Conservation (phyloP, 2,113 vertebrate species). For the Lathamus discolor region DNA sequence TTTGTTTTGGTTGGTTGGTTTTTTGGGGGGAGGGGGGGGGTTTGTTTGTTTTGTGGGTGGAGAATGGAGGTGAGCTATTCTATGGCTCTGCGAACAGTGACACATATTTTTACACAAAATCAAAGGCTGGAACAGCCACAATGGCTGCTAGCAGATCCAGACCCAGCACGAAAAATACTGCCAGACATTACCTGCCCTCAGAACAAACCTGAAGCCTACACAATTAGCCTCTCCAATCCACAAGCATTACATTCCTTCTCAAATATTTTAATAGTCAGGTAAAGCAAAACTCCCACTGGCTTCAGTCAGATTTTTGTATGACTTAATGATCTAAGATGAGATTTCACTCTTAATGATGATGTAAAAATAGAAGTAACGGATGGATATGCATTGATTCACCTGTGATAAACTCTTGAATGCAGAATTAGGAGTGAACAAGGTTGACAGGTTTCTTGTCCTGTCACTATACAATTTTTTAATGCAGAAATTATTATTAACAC, state of each 20-base stretch:
- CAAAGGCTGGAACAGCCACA: neutral
- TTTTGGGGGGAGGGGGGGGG: too few relatives aligned
- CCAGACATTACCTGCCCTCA: neutral
- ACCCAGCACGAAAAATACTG: neutral
- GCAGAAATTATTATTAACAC: neutral
- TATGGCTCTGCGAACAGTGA: neutral
- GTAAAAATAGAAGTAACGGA: neutral
- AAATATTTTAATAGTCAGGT: neutral
- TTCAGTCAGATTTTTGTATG: neutral
- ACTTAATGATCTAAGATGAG: neutral
- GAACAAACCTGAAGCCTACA: neutral
- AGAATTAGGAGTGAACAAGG: neutral
- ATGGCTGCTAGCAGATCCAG: neutral
- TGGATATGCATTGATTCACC: neutral
- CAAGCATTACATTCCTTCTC: neutral
- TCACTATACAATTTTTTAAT: neutral
- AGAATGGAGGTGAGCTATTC: neutral
- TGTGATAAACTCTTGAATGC: neutral
- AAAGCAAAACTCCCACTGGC: neutral
- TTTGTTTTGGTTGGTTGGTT: too few relatives aligned
- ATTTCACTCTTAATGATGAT: neutral
- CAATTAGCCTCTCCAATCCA: neutral
- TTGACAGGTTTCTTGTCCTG: neutral
- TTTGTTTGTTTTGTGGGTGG: accelerated
- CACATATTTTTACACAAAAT: neutral